Percentiles rank a stretch among this genome's conserved stretches.
Conservation (phyloP, 2,113 vertebrate genomes). For the Dunckerocampus dactyliophorus region DNA sequence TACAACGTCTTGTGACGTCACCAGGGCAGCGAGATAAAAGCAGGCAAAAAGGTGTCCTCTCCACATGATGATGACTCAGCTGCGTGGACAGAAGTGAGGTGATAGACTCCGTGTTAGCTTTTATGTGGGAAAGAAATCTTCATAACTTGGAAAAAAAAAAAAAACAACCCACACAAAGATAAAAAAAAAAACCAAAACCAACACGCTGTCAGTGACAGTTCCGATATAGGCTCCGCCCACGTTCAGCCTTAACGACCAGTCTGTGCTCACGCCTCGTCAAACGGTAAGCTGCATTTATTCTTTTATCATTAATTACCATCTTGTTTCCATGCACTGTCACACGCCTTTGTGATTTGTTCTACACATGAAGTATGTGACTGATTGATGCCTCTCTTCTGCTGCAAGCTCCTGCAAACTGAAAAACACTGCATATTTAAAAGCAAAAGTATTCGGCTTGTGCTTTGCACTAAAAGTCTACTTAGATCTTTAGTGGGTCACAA, state of each 20-base stretch:
- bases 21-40: background rate
- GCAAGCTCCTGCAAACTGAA: no score
- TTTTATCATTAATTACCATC: background rate
- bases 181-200: no score
- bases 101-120: no score
- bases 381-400: no score
- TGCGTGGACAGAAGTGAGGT: background rate
- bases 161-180: no score
- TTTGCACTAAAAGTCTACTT: no score
- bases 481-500: no score
- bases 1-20: slow-evolving; percentile 35
- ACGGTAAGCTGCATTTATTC: background rate
- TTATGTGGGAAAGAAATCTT: background rate
- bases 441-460: no score
- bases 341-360: no score
- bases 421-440: no score
- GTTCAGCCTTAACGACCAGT: background rate
- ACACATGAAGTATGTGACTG: no score
- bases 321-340: background rate
- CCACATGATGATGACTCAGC: slow-evolving; percentile 15
- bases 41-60: background rate
- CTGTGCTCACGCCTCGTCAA: background rate
- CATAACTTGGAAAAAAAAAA: no score
- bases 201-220: background rate
- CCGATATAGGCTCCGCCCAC: background rate